Evolutionary conservation across 2,113 vertebrate genomes (phyloP), one percentile per base, ranked within the genome.

Genomic region (Saccopteryx bilineata): DNA sequence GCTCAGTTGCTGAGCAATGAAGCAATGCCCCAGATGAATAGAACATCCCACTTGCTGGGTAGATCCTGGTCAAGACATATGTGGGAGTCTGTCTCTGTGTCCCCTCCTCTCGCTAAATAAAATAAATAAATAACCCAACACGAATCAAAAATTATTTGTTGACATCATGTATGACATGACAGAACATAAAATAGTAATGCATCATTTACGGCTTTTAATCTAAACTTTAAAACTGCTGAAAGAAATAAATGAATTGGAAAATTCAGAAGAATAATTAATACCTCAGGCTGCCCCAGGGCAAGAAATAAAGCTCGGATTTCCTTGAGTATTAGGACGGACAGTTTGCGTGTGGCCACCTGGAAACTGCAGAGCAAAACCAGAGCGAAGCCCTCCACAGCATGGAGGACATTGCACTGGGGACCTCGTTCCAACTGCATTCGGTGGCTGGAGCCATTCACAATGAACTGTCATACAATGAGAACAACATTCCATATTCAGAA

Each of bases 331-430:
- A 99, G 94, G 56, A 99, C 99, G 0, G 99, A 99, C 80, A 99
- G 98, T 95, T 99, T 99, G 93, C 99, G 99, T 0, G 99, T 99
- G 95, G 99, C 99, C 90, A 99, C 99, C 97, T 99, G 99, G 98
- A 99, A 99, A 52, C 99, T 99, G 97, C 99, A 99, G 90, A 99
- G 99, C 85, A 99, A 98, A 83, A 99, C 99, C 83, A 99, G 98
- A 0, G 99, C 99, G 97, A 98, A 99, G 97, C 98, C 99, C 95
- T 99, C 99, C 0, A 99, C 99, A 0, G 99, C 99, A 0, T 99
- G 99, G 66, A 99, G 98, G 8, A 99, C 99, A 0, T 99, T 99
- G 85, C 99, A 99, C 95, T 99, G 99, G 26, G 99, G 98, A 71
- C 98, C 98, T 65, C 98, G 98, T 60, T 99, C 99, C 1, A 98